Base-by-base conservation (phyloP, 2,888 invertebrate genomes). In the Ceriagrion tenellum region DNA sequence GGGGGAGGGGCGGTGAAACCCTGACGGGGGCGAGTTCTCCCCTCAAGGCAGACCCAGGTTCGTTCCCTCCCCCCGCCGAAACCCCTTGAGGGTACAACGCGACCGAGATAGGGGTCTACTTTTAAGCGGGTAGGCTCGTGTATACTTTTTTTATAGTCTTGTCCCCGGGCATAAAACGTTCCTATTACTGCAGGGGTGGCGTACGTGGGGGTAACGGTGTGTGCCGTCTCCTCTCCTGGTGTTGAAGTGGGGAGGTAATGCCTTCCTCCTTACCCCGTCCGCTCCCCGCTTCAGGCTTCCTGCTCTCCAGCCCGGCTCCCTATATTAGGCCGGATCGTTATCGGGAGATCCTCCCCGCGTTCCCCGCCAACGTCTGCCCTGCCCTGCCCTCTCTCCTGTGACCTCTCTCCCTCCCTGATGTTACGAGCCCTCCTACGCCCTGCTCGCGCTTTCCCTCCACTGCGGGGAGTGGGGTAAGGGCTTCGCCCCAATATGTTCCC, bases 311-410 rank as follows among this genome's bases (percentile, higher is more conserved):
- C 30, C 30, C 74, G 74, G 8, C 69, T 26, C 74, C 3, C 26
- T 81, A 81, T 81, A 81, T 81, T 81, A 81, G 81, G 81, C 81
- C 81, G 81, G 81, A 81, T 81, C 81, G 81, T 81, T 81, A 81
- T 81, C 81, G 81, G 81, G 30, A 35, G 35, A 81, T 81, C 4
- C 81, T 30, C 81, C 81, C 18, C 26, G 1, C n/a, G 2, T 35
- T n/a, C 35, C 30, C 81, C 26, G 10, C 81, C 13, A 35, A 16
- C n/a, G 0, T 18, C 81, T 30, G 81, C 81, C 81, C 81, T 59
- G 59, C 59, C 69, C 10, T 26, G 69, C 2, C 63, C n/a, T 13
- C 81, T 26, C 16, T 35, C n/a, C 81, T 35, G 69, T 69, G 81
- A 81, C 81, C 81, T 35, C 30, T 16, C 12, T 18, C n/a, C 81